Conservation (phyloP, 2,888 invertebrate species). For the Ptychoptera contaminata region DNA sequence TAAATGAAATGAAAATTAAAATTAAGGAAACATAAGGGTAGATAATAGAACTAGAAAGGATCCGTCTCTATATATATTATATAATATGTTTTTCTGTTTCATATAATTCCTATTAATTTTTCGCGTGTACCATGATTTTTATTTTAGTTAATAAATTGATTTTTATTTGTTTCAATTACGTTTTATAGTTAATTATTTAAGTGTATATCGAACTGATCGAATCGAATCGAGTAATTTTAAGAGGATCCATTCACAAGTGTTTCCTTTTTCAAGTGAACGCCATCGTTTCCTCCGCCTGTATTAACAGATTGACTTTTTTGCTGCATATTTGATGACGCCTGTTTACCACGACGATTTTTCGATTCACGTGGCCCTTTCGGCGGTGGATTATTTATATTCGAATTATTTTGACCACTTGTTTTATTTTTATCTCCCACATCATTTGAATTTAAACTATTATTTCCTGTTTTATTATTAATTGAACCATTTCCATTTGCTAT, state of each 20-base stretch:
- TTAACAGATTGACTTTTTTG: not conserved
- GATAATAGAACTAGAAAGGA: no score
- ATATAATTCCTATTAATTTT: no score
- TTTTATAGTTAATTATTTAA: no score
- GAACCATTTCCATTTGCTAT: not conserved
- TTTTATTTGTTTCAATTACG: no score
- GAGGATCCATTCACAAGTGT: constrained; percentile 30
- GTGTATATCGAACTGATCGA: no score
- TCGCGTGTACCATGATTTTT: no score
- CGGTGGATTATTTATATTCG: not conserved
- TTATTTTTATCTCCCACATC: not conserved
- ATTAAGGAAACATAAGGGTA: no score
- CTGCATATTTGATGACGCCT: not conserved
- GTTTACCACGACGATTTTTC: not conserved
- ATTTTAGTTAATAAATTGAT: no score
- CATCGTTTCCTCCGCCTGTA: not conserved
- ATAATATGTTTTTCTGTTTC: no score
- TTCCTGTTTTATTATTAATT: not conserved
- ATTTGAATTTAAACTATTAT: not conserved
- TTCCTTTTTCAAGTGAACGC: constrained; percentile 21
- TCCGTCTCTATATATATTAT: no score
- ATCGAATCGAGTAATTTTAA: constrained; percentile 16
- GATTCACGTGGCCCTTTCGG: not conserved
- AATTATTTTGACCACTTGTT: not conserved
- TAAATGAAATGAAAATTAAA: no score